Conservation (phyloP, 1,140 invertebrate genomes). For the Cherax quadricarinatus region DNA sequence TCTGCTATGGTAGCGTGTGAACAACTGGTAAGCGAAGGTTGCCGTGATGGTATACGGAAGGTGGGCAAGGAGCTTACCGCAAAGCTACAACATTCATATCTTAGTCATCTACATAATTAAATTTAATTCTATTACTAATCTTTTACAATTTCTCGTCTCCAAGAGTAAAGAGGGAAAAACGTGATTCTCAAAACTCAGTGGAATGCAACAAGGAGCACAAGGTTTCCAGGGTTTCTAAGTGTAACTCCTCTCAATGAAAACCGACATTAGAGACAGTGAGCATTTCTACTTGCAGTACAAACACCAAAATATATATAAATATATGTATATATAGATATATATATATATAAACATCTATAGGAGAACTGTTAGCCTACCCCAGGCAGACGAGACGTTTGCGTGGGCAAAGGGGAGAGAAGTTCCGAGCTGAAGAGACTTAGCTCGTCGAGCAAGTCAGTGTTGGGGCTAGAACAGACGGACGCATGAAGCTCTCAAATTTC, state of each 20-base stretch:
- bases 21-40: neutral
- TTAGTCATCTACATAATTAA: neutral
- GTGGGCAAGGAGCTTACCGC: neutral
- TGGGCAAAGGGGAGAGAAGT: neutral
- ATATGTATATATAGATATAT: too few species aligned
- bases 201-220: neutral
- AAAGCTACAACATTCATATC: neutral
- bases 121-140: neutral
- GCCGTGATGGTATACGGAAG: neutral
- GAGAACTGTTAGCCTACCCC: too few species aligned
- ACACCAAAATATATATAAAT: too few species aligned
- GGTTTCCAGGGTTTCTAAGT: neutral
- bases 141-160: neutral
- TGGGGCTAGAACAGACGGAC: neutral
- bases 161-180: neutral
- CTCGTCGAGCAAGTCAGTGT: neutral
- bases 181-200: neutral
- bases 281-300: neutral
- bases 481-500: neutral
- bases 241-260: neutral
- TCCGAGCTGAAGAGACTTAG: too few species aligned
- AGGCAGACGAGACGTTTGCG: too few species aligned
- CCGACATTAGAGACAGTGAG: neutral
- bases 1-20: neutral
- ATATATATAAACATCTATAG: neutral